Conservation (phyloP, 2,113 vertebrate genomes). For the Gulo gulo region DNA sequence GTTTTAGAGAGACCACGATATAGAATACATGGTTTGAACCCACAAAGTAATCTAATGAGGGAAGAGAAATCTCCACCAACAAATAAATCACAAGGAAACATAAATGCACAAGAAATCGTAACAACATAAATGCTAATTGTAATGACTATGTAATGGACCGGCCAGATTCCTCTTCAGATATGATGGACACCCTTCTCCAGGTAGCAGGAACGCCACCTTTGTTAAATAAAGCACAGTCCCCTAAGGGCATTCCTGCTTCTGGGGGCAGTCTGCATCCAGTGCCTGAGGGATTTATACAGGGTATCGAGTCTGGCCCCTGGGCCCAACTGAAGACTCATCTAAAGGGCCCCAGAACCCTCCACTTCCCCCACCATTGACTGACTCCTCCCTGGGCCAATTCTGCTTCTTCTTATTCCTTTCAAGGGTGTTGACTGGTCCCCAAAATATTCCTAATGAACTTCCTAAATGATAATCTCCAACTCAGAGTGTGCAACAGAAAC, state of each 20-base stretch:
- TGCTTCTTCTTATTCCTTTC: background rate
- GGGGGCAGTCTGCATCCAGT: background rate
- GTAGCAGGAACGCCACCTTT: background rate
- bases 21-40: background rate
- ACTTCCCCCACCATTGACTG: background rate
- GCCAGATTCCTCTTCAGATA: background rate
- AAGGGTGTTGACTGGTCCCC: background rate
- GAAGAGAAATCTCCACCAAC: background rate
- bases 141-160: background rate
- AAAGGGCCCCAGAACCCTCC: background rate
- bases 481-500: background rate
- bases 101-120: too few species aligned
- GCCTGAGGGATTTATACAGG: background rate
- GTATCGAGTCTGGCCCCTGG: too few species aligned
- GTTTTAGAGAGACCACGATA: background rate
- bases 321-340: background rate
- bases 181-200: background rate
- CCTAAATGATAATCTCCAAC: background rate
- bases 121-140: background rate
- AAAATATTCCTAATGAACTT: background rate
- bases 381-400: background rate
- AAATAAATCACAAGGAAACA: background rate
- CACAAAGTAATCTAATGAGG: background rate
- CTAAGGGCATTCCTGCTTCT: background rate
- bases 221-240: background rate